phyloP scores from a whole-genome alignment of 2,797 vertebrate genomes.

The Premnoplex brunnescens region DNA sequence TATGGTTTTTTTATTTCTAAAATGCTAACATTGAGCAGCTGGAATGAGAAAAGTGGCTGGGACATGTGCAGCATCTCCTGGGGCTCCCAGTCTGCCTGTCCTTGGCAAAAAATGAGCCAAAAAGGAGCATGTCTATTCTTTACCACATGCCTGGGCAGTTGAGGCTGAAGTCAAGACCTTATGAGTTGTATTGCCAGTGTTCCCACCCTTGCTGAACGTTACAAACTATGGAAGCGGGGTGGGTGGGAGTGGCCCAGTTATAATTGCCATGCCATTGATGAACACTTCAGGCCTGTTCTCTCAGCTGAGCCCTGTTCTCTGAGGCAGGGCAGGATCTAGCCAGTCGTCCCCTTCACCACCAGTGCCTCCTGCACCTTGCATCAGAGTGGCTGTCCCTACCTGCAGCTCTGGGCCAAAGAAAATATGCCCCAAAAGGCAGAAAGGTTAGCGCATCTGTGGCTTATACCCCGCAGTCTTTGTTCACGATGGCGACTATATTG shows the following conservation, averaged over 20 bases:
- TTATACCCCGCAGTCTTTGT: not conserved
- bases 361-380: not conserved
- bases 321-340: not conserved
- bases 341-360: not conserved
- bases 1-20: not conserved
- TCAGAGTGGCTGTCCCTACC: not conserved
- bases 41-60: not conserved
- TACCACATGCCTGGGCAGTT: not conserved
- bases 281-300: not conserved
- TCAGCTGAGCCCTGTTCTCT: rapidly evolving
- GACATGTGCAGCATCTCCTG: rapidly evolving
- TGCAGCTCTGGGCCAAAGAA: not conserved
- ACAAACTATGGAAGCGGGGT: rapidly evolving
- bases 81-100: not conserved
- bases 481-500: rapidly evolving
- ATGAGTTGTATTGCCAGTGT: rapidly evolving
- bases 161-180: not conserved
- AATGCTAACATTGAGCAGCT: not conserved
- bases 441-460: not conserved
- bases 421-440: not conserved
- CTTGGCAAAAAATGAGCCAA: not conserved
- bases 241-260: not conserved
- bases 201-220: rapidly evolving
- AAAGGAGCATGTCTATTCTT: rapidly evolving
- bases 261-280: rapidly evolving